These are phyloP conservation scores for Bothrops jararaca DNA, from an alignment of 2,113 vertebrate species.

Conservation along the genomic window DNA sequence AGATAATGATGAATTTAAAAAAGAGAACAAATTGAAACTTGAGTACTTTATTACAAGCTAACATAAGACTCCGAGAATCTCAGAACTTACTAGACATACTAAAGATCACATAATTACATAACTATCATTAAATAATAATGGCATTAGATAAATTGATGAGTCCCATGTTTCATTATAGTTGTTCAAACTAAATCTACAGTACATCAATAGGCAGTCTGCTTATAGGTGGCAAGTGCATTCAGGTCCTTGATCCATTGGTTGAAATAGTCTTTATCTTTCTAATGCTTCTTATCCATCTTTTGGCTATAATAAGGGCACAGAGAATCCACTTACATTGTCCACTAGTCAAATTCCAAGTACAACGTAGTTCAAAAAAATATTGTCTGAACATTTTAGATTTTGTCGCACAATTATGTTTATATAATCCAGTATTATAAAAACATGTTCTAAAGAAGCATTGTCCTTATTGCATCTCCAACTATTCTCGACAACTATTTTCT, in stretches of 20 bases:
- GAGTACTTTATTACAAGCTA: neutral
- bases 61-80: neutral
- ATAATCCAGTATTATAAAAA: neutral
- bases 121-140: neutral
- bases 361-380: neutral
- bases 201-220: neutral
- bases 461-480: neutral
- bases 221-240: too few species aligned
- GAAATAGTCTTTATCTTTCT: neutral
- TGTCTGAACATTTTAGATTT: neutral
- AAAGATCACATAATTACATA: neutral
- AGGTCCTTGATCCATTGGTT: neutral
- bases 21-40: neutral
- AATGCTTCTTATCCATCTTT: neutral
- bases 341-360: neutral
- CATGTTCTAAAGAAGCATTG: neutral
- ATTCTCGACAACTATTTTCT: neutral
- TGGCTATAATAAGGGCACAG: neutral
- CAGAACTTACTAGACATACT: neutral
- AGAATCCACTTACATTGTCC: neutral
- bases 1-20: neutral
- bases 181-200: neutral
- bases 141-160: neutral
- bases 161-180: neutral
- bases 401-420: neutral